Evolutionary conservation across 2,888 invertebrate species (phyloP), one percentile per base, ranked within the genome.

Genomic region (Deroplatys truncata): DNA sequence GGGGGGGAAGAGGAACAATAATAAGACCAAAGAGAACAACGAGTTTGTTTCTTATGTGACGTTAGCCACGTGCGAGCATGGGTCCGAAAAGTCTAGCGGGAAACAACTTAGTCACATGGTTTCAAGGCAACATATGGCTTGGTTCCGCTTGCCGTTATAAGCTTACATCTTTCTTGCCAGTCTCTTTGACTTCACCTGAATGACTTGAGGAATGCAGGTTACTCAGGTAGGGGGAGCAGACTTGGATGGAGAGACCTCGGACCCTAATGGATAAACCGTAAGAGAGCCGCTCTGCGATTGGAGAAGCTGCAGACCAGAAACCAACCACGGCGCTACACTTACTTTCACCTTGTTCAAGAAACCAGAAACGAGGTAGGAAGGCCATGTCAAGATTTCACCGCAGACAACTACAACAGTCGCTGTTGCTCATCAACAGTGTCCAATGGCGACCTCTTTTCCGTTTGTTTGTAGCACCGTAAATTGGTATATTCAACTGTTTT

Each of bases 281-380:
- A 16, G n/a, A 28, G 25, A 84, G 49, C 29, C 10, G 7, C n/a
- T 84, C 86, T 56, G 28, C 49, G n/a, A 89, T 86, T 89, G 89
- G 90, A 10, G 43, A 85, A 90, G 90, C 89, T 84, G 86, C 29
- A 16, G 25, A 4, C n/a, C 7, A 28, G 13, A 28, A 28, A 29
- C 90, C 88, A 90, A 89, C 89, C 72, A 25, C 8, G 25, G 82
- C 25, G 20, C n/a, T 29, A 82, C 28, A 29, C 82, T 56, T 86
- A 90, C 90, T 90, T 90, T 90, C 90, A 88, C 84, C 88, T 88
- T 83, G 83, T 56, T 84, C 56, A 82, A 72, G 20, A 88, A 88
- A 88, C 89, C 88, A 89, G 90, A 89, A 90, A 89, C 84, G 86
- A 89, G 90, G 90, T 88, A 90, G 89, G 90, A 89, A 90, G 88